Percentiles rank a stretch among this genome's conserved stretches.
Conservation (phyloP, 2,888 invertebrate genomes). For the Brenthis ino region DNA sequence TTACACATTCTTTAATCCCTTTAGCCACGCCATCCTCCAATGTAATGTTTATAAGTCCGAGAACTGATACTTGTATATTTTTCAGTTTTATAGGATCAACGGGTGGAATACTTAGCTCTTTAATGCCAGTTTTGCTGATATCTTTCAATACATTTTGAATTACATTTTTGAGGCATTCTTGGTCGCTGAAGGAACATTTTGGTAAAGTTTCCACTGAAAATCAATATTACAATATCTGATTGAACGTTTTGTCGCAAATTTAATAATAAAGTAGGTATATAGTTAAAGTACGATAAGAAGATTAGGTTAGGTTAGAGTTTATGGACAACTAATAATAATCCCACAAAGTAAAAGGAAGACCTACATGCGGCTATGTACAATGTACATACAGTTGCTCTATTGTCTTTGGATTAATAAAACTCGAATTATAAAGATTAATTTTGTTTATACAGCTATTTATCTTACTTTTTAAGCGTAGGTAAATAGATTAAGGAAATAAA, state of each 20-base stretch:
- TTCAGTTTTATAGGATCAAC: slow-evolving; percentile 38
- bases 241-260: background rate
- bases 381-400: no score
- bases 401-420: no score
- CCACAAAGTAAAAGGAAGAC: no score
- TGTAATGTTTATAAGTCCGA: slow-evolving; percentile 30
- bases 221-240: background rate
- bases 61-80: slow-evolving; percentile 30
- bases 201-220: slow-evolving; percentile 33
- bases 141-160: slow-evolving; percentile 41
- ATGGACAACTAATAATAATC: no score
- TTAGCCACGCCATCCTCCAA: slow-evolving; percentile 29
- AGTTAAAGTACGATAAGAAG: background rate
- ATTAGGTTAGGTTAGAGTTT: no score
- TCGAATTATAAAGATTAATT: no score
- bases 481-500: no score
- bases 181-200: slow-evolving; percentile 37
- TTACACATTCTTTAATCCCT: slow-evolving; percentile 34
- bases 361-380: no score
- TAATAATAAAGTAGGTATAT: background rate
- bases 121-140: slow-evolving; percentile 47
- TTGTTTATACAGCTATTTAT: no score
- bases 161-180: slow-evolving; percentile 30
- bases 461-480: no score
- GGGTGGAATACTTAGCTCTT: slow-evolving; percentile 33